These are phyloP conservation scores for Amblyornis subalaris DNA, from an alignment of 2,113 vertebrate species.

Conservation along the genomic window DNA sequence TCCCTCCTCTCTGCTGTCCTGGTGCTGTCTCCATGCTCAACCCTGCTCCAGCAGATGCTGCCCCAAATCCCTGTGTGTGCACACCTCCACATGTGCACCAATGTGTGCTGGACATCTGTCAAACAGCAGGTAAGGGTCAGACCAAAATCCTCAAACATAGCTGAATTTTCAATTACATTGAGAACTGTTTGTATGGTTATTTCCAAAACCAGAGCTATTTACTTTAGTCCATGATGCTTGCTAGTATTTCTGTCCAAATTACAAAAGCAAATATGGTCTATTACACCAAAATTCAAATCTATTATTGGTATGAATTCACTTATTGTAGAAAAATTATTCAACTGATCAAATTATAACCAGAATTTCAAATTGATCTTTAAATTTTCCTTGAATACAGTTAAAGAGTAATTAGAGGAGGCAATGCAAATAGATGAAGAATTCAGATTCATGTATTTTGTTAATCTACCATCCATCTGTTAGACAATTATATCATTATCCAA, in stretches of 20 bases:
- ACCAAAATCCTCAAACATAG: background rate
- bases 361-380: background rate
- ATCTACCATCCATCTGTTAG: background rate
- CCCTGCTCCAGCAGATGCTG: background rate
- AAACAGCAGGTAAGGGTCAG: background rate
- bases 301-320: background rate
- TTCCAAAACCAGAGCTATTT: background rate
- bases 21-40: background rate
- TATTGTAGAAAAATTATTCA: background rate
- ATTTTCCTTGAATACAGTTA: background rate
- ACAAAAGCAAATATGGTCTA: background rate
- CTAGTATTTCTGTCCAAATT: background rate
- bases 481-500: background rate
- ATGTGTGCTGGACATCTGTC: accelerated
- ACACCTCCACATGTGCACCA: accelerated
- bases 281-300: background rate
- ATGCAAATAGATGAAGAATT: background rate
- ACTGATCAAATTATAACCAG: background rate
- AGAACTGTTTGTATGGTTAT: background rate
- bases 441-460: background rate
- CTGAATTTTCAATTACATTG: background rate
- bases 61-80: accelerated
- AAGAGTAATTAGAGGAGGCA: background rate
- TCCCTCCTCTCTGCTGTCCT: background rate
- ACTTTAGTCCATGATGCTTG: background rate